Evolutionary conservation across 2,888 invertebrate species (phyloP).

Genomic region (Spodoptera picta): DNA sequence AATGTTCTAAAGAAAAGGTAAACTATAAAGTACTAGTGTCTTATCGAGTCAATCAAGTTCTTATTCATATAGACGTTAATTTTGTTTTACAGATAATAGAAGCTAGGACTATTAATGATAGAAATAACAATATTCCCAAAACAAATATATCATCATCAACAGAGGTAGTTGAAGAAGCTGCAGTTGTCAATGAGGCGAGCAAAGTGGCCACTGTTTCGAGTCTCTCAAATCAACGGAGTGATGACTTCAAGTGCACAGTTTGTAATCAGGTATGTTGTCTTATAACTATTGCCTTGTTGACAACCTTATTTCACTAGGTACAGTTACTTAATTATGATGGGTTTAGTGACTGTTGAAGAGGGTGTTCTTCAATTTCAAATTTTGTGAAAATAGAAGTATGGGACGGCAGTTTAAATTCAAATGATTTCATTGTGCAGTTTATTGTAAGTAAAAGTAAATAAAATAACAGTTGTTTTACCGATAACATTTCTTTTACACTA

Average conservation of each 20-base stretch:
- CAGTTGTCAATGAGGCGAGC: slow-evolving; percentile 20
- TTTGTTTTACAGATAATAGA: slow-evolving; percentile 58
- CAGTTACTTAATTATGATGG: too few species aligned
- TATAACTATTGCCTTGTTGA: too few species aligned
- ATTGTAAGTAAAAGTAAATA: too few species aligned
- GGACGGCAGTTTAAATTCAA: too few species aligned
- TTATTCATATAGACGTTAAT: slow-evolving; percentile 6
- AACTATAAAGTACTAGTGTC: slow-evolving; percentile 13
- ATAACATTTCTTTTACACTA: slow-evolving; percentile 42
- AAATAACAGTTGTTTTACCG: slow-evolving; percentile 1
- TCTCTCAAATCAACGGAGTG: slow-evolving; percentile 22
- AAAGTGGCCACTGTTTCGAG: slow-evolving; percentile 17
- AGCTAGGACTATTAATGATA: slow-evolving; percentile 59
- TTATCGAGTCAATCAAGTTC: background rate
- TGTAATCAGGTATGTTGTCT: slow-evolving; percentile 68
- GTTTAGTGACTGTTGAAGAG: too few species aligned
- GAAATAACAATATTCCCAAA: slow-evolving; percentile 68
- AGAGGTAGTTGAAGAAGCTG: slow-evolving; percentile 20
- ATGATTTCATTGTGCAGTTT: too few species aligned
- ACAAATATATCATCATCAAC: slow-evolving; percentile 7
- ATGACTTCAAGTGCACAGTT: slow-evolving; percentile 67
- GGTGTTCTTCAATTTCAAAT: too few species aligned
- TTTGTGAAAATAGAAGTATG: too few species aligned
- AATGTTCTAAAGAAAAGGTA: slow-evolving; percentile 53
- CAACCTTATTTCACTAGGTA: too few species aligned